Percentiles rank a stretch among this genome's conserved stretches.
These are phyloP conservation scores for Syrista parreyssii DNA, from an alignment of 2,888 invertebrate species.

Conservation along the genomic window DNA sequence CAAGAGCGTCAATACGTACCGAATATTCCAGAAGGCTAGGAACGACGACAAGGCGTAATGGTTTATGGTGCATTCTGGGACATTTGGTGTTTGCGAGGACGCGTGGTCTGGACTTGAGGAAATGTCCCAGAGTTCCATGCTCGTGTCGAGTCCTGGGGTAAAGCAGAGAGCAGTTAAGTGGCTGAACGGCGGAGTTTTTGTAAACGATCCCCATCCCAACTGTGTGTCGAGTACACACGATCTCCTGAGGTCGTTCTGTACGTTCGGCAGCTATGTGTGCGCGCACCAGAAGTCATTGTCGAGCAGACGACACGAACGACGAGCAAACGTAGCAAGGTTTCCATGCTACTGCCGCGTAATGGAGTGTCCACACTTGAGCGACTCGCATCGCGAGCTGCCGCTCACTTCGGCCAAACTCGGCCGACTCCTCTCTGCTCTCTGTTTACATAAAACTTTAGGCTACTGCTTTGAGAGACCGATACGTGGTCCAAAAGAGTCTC, in stretches of 20 bases:
- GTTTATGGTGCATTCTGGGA: neutral
- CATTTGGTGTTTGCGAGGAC: neutral
- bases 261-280: neutral
- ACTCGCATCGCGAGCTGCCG: constrained; percentile 9
- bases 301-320: neutral
- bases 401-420: neutral
- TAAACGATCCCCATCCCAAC: constrained; percentile 41
- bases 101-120: neutral
- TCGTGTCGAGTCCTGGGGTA: neutral
- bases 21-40: neutral
- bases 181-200: constrained; percentile 40
- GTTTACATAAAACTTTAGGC: constrained; percentile 45
- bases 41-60: neutral
- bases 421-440: neutral
- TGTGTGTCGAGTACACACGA: constrained; percentile 32
- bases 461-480: constrained; percentile 40
- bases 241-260: constrained; percentile 11
- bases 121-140: neutral
- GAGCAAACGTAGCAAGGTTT: constrained; percentile 12
- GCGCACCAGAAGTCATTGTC: constrained; percentile 4
- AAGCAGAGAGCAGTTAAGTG: constrained; percentile 15
- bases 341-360: constrained; percentile 47
- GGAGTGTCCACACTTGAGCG: constrained; percentile 41
- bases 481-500: constrained; percentile 33
- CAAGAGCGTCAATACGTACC: neutral